Evolutionary conservation across 1,140 invertebrate genomes (phyloP), one percentile per base, ranked within the genome.

Genomic region (Acromyrmex heyeri): DNA sequence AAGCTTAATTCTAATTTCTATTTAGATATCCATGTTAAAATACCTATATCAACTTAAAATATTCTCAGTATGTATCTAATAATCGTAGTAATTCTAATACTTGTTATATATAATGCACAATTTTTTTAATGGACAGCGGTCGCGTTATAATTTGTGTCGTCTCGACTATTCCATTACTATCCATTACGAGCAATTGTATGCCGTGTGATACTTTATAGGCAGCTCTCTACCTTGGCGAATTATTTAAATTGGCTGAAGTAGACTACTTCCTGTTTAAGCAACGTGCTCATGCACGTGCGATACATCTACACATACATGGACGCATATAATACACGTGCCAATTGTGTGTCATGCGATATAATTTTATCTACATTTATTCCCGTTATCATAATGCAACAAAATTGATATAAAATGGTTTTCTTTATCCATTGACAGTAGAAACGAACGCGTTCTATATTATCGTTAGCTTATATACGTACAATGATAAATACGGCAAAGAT

Each of bases 221-320:
- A 48, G 21, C 55, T 21, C n/a, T 18, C 10, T 27, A 16, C 1
- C 10, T 77, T 24, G 2, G 30, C 34, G 61, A 90, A 69, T 90
- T 38, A 90, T 90, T 90, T 87, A 85, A 83, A 90, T 90, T 87
- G 72, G 55, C 27, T 53, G 10, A 75, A 87, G 61, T 67, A 62
- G 53, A 18, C 12, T 53, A 73, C 59, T 87, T 89, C 88, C 88
- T 75, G 85, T 77, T 87, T 61, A 62, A 87, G n/a, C 4, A 59
- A 59, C 44, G 16, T 55, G 7, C 57, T 10, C 5, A 24, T 14
- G 59, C 48, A 82, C 48, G 27, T 77, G 53, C n/a, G 16, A 21
- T 57, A 27, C 10, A 44, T 44, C 50, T 16, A n/a, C 65, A n/a
- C 38, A 61, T 8, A 14, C 18, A 34, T 30, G 50, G 0, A 21